Evolutionary conservation across 2,113 vertebrate species (phyloP).

Genomic region (Oenanthe oenanthe): DNA sequence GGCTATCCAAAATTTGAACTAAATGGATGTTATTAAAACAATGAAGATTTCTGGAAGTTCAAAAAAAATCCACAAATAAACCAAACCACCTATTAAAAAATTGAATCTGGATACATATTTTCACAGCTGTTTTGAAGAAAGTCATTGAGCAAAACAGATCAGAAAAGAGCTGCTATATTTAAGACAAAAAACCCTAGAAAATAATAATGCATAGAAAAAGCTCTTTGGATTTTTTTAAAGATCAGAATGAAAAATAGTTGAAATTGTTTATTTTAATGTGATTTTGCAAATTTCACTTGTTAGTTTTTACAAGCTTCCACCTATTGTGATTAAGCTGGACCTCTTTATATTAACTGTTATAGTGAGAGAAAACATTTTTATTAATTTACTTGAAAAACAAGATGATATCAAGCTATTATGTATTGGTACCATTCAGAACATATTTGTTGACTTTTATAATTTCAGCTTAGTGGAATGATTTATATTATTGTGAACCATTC

Average conservation of each 20-base stretch:
- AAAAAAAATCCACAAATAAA: neutral
- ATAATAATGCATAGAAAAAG: neutral
- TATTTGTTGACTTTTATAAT: neutral
- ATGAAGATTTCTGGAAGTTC: neutral
- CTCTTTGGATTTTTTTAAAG: neutral
- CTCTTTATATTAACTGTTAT: neutral
- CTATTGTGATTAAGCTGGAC: neutral
- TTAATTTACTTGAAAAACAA: neutral
- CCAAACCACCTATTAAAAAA: neutral
- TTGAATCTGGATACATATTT: neutral
- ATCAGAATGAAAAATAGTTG: neutral
- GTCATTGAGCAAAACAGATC: neutral
- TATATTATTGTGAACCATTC: neutral
- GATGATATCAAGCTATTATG: neutral
- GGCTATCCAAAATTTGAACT: neutral
- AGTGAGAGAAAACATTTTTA: neutral
- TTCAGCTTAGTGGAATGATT: neutral
- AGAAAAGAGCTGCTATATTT: neutral
- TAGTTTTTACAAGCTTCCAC: neutral
- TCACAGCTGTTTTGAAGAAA: neutral
- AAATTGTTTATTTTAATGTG: neutral
- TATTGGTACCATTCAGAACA: neutral
- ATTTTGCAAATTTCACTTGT: neutral
- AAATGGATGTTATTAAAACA: neutral
- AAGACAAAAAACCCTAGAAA: neutral